A percentile compares a stretch with the other conserved stretches of the same genome.
Evolutionary conservation across 2,113 vertebrate species (phyloP).

Genomic region (Heterochromis multidens): DNA sequence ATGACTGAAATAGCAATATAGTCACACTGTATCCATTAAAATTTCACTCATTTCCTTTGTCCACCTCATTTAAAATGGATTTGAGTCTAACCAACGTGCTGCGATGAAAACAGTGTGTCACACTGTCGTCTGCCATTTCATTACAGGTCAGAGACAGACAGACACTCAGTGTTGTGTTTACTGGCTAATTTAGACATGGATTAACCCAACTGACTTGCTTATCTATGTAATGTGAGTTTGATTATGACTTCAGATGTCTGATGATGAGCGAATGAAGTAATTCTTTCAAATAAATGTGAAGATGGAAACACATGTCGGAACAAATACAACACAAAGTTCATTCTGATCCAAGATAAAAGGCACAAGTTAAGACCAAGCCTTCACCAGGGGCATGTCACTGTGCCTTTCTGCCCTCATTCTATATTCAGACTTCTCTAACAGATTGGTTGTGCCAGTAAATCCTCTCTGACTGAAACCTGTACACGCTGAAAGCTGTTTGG

Average conservation of each 20-base stretch:
- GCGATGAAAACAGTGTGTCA: neutral
- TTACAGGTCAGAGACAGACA: neutral
- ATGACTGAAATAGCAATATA: neutral
- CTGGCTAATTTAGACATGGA: neutral
- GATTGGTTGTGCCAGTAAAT: slow-evolving; percentile 51
- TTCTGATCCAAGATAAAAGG: slow-evolving; percentile 1
- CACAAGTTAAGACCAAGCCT: slow-evolving; percentile 17
- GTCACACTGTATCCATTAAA: neutral
- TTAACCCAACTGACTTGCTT: slow-evolving; percentile 19
- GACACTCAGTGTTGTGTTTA: neutral
- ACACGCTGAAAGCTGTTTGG: slow-evolving; percentile 51
- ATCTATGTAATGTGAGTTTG: slow-evolving; percentile 16
- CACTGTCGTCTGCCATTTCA: neutral
- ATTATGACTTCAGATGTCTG: slow-evolving; percentile 5
- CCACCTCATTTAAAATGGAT: neutral
- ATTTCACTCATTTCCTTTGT: neutral
- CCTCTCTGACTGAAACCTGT: slow-evolving; percentile 50
- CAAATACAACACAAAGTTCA: neutral
- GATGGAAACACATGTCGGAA: slow-evolving; percentile 2
- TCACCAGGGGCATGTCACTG: slow-evolving; percentile 7
- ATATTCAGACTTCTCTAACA: slow-evolving; percentile 36
- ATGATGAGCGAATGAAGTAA: neutral
- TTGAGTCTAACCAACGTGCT: neutral
- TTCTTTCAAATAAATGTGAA: slow-evolving; percentile 1
- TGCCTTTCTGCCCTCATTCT: slow-evolving; percentile 18